These are phyloP conservation scores for Drosophila phalerata DNA, from an alignment of 2,888 invertebrate genomes.

Conservation along the genomic window DNA sequence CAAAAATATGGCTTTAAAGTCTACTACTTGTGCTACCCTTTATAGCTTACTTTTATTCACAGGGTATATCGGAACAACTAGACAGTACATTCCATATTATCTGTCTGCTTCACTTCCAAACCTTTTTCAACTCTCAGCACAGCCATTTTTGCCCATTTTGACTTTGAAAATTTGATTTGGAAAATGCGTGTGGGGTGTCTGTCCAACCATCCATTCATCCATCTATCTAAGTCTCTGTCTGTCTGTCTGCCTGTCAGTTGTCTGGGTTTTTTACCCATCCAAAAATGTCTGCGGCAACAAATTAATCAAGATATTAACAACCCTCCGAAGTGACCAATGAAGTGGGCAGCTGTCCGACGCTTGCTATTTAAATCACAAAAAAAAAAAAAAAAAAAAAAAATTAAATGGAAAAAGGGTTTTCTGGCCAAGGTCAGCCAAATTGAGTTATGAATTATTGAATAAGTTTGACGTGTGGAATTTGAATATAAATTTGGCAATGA, in stretches of 20 bases:
- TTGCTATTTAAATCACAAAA: background rate
- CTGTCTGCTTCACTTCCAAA: background rate
- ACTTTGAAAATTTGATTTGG: slow-evolving; percentile 74
- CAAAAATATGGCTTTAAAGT: background rate
- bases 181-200: slow-evolving; percentile 64
- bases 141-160: slow-evolving; percentile 28
- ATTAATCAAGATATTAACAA: slow-evolving; percentile 80
- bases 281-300: slow-evolving; percentile 57
- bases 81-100: slow-evolving; percentile 9
- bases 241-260: slow-evolving; percentile 26
- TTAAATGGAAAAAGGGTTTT: slow-evolving; percentile 57
- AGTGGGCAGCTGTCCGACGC: slow-evolving; percentile 21
- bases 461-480: slow-evolving; percentile 64
- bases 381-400: slow-evolving; percentile 28
- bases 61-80: background rate
- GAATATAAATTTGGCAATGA: slow-evolving; percentile 42
- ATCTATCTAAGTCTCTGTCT: no score
- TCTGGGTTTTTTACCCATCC: slow-evolving; percentile 38
- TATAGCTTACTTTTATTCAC: no score
- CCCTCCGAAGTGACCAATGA: slow-evolving; percentile 51
- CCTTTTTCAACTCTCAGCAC: background rate
- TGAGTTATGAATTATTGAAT: slow-evolving; percentile 75
- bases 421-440: slow-evolving; percentile 62
- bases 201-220: slow-evolving; percentile 5
- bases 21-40: background rate